These are phyloP conservation scores for Zosterops lateralis DNA, from an alignment of 2,113 vertebrate genomes.

Conservation along the genomic window DNA sequence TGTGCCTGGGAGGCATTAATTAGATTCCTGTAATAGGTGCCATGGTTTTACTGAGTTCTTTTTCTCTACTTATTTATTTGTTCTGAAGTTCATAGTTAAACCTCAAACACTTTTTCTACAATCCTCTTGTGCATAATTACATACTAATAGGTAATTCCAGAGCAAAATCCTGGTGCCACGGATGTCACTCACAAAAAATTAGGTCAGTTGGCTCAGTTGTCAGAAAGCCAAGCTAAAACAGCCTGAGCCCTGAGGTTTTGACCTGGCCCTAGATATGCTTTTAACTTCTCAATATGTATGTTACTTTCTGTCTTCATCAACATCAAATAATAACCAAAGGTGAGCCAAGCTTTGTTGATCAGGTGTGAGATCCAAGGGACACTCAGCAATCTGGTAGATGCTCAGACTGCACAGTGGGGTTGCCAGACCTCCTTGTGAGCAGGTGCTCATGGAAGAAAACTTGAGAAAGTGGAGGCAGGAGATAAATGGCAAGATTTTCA, in stretches of 20 bases:
- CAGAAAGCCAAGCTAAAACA: neutral
- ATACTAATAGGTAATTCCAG: neutral
- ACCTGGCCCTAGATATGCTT: neutral
- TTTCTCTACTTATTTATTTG: slow-evolving; percentile 31
- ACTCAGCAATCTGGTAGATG: neutral
- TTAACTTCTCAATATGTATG: neutral
- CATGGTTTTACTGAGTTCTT: neutral
- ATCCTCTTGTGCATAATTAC: slow-evolving; percentile 18
- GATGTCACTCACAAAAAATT: slow-evolving; percentile 2
- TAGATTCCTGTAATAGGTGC: neutral
- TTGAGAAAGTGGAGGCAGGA: neutral
- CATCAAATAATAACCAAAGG: neutral
- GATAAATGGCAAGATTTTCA: neutral
- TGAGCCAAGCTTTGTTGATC: neutral
- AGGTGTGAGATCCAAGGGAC: neutral
- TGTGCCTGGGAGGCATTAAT: neutral
- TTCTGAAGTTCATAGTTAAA: neutral
- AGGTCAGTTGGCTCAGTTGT: slow-evolving; percentile 5
- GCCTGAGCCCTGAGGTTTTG: neutral
- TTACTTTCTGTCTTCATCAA: neutral
- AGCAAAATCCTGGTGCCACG: neutral
- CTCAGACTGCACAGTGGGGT: neutral
- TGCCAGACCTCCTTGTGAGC: neutral
- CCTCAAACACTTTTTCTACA: neutral
- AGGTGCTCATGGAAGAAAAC: neutral